Base-by-base conservation (phyloP, 2,888 invertebrate genomes). In the Muscina levida region DNA sequence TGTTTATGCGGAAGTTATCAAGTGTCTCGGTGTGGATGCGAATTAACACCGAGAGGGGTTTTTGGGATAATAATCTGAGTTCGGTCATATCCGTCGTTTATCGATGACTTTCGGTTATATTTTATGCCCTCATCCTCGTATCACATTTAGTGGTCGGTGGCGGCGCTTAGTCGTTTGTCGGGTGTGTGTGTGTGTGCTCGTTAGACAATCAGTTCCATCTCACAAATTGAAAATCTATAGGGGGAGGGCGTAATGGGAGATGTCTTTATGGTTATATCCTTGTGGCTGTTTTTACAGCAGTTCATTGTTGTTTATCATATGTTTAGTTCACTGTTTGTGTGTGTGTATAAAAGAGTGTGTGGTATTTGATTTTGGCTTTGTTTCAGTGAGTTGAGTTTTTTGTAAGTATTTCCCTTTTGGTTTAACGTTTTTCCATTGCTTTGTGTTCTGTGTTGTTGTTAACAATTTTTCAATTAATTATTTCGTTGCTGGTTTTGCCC, bases 121-220 rank as follows among this genome's bases (percentile, higher is more conserved):
- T 13, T 6, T 31, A 8, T 31, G 31, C 4, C 31, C 31, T 31
- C 31, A 5, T 31, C 31, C 0, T 0, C 46, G 26, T 37, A 48
- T 15, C 57, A 31, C 71, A 13, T 65, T 26, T 8, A 17, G 48
- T 31, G 46, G 6, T 51, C 1, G 5, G 17, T 17, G 39, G 11
- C 42, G 26, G 48, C 46, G 24, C 11, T 65, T 67, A 6, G 56
- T 59, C 8, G 57, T 6, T 31, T 13, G 53, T 42, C 31, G 24
- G 11, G 1, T 51, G 15, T 70, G 31, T 51, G 48, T 67, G 24
- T 46, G 17, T 6, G 1, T 46, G 37, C 75, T 59, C 59, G 39
- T 39, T 59, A 46, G 48, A 53, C 74, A 81, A 74, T 77, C 77
- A 62, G 67, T 81, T 77, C 71, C 71, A 81, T 81, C 77, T 77